These are phyloP conservation scores for Pogoniulus pusillus DNA, from an alignment of 2,797 vertebrate genomes.

Conservation along the genomic window DNA sequence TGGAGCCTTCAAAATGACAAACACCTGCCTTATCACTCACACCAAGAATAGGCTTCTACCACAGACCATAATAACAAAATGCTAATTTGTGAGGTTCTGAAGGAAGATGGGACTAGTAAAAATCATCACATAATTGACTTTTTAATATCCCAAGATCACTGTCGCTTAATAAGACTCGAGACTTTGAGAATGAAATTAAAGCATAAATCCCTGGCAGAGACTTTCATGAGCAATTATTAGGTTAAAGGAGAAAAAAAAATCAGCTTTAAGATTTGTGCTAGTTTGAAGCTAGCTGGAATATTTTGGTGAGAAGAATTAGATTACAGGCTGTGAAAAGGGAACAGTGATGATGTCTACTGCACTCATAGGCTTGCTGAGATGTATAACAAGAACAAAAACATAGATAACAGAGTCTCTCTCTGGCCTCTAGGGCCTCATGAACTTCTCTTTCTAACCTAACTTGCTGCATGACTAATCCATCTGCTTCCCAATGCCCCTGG, in stretches of 20 bases:
- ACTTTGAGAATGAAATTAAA: constrained; percentile 9
- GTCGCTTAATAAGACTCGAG: not conserved
- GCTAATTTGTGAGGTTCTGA: constrained; percentile 43
- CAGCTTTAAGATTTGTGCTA: no score
- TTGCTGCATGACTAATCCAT: no score
- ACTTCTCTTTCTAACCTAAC: no score
- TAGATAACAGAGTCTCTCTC: no score
- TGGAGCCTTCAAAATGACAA: constrained; percentile 57
- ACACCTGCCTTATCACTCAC: constrained; percentile 60
- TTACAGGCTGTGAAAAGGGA: no score
- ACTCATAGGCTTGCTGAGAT: no score
- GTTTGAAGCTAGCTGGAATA: no score
- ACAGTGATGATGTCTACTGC: no score
- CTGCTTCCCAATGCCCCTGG: no score
- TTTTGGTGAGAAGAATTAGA: no score
- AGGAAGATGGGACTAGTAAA: constrained; percentile 43
- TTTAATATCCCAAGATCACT: constrained; percentile 25
- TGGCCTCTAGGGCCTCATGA: no score
- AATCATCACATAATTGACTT: constrained; percentile 55
- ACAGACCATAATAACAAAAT: constrained; percentile 49
- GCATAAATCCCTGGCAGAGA: constrained; percentile 25
- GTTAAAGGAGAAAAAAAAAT: not conserved
- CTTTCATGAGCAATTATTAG: constrained; percentile 3
- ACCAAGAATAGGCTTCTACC: constrained; percentile 33
- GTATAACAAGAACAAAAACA: no score